Base-by-base conservation (phyloP, 1,140 invertebrate species). In the Holotrichia oblita region DNA sequence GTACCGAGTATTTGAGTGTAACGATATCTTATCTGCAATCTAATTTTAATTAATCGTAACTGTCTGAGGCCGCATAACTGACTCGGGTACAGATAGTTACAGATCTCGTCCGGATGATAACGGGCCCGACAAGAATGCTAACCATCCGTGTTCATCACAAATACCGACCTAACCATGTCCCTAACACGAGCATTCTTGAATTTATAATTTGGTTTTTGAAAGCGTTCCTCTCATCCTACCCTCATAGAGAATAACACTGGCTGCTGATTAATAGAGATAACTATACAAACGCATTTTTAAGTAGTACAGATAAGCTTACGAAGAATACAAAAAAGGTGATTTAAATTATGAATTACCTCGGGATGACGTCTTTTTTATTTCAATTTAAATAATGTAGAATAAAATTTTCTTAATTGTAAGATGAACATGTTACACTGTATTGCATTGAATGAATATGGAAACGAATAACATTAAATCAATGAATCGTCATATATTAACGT, bases 21-120 rank as follows among this genome's bases (percentile, higher is more conserved):
- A 74, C 80, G 81, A 83, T 83, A 83, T 82, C 83, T 83, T 81
- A 82, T 82, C 83, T 79, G 83, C 79, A 81, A 83, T 83, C 83
- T 83, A 83, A 83, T 82, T 83, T 82, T 83, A 83, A 83, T 83
- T 82, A 83, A 82, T 83, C 81, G 82, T 83, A 83, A 82, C 80
- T 78, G 82, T 83, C 82, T 80, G 78, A 76, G 81, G 78, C 59
- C 81, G 77, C 81, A 81, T 81, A 80, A 77, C 78, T 81, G 79
- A 81, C 73, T 75, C 76, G 78, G 78, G 79, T 80, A 81, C 79
- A 80, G 81, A 80, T 79, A 79, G 81, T 81, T 81, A 81, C 81
- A 76, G 81, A 81, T 81, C 79, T 78, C 77, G 79, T 76, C 77
- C 78, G 79, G 73, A 77, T 80, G 81, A 81, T 81, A 81, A 81